Evolutionary conservation across 1,140 invertebrate species (phyloP).

Genomic region (Plodia interpunctella): DNA sequence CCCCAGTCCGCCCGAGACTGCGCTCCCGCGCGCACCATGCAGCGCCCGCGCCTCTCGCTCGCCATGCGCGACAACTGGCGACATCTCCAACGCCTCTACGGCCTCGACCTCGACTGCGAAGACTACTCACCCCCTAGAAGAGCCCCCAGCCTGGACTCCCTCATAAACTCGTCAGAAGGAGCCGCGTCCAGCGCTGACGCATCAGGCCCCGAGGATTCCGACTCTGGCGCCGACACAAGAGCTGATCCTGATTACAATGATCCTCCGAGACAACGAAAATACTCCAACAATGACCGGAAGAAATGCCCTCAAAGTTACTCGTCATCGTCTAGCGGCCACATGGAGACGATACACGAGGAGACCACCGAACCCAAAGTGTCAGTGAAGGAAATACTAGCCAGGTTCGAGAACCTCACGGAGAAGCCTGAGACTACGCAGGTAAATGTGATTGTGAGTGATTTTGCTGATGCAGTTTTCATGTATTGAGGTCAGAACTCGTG

Average conservation of each 20-base stretch:
- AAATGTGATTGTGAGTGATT: slow-evolving; percentile 21
- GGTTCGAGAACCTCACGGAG: slow-evolving; percentile 85
- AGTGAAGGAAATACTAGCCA: slow-evolving; percentile 86
- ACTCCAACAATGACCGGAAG: slow-evolving; percentile 37
- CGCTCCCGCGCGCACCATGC: slow-evolving; percentile 69
- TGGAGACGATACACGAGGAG: slow-evolving; percentile 90
- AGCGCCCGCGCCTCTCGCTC: slow-evolving; percentile 62
- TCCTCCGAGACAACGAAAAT: slow-evolving; percentile 34
- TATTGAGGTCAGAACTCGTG: no score
- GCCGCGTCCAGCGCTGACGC: slow-evolving; percentile 75
- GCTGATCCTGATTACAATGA: slow-evolving; percentile 56
- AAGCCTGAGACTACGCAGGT: slow-evolving; percentile 55
- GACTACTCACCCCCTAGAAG: slow-evolving; percentile 57
- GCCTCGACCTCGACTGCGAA: slow-evolving; percentile 75
- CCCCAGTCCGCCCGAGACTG: slow-evolving; percentile 46
- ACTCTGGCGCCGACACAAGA: slow-evolving; percentile 73
- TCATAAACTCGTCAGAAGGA: slow-evolving; percentile 80
- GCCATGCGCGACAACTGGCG: slow-evolving; percentile 73
- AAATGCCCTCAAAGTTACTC: slow-evolving; percentile 75
- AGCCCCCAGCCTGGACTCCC: slow-evolving; percentile 80
- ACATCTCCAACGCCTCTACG: slow-evolving; percentile 63
- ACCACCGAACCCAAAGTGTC: slow-evolving; percentile 85
- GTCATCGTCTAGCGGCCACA: slow-evolving; percentile 79
- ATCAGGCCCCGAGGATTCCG: slow-evolving; percentile 75
- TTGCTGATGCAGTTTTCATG: slow-evolving; percentile 14